Conservation (phyloP, 2,113 vertebrate genomes). For the Chamaetylas fuelleborni region DNA sequence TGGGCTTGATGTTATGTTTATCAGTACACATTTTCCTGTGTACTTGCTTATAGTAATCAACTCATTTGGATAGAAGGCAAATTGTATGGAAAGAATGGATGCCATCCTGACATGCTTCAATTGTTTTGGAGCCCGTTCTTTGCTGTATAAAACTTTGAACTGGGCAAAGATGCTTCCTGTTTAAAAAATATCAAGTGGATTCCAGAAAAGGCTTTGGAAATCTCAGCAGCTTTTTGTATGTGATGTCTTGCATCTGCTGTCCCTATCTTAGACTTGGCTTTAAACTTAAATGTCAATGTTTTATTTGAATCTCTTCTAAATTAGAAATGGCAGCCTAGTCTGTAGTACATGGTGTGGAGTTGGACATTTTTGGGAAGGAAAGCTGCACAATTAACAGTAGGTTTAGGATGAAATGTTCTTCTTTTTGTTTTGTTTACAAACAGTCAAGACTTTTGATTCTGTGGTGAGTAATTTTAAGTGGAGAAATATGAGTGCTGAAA, state of each 20-base stretch:
- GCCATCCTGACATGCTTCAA: neutral
- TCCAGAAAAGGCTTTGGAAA: neutral
- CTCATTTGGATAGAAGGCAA: neutral
- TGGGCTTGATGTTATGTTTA: neutral
- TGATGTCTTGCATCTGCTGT: neutral
- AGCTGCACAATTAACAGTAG: neutral
- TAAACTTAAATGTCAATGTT: neutral
- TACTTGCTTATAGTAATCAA: neutral
- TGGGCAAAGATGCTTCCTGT: neutral
- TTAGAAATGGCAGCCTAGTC: neutral
- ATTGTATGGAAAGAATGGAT: neutral
- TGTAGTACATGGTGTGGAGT: neutral
- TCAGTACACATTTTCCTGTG: neutral
- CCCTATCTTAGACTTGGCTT: neutral
- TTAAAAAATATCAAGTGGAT: neutral
- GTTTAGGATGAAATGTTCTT: neutral
- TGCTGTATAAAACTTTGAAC: neutral
- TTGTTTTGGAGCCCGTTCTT: neutral
- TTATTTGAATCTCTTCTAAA: neutral
- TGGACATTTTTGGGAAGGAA: neutral
- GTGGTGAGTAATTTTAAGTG: conserved; percentile 18
- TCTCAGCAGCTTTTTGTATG: neutral
- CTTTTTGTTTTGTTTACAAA: neutral
- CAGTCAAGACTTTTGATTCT: neutral
- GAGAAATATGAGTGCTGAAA: conserved; percentile 22